A percentile compares a stretch with the other conserved stretches of the same genome.
Conservation (phyloP, 2,888 invertebrate genomes). For the Aspidiotus destructor region DNA sequence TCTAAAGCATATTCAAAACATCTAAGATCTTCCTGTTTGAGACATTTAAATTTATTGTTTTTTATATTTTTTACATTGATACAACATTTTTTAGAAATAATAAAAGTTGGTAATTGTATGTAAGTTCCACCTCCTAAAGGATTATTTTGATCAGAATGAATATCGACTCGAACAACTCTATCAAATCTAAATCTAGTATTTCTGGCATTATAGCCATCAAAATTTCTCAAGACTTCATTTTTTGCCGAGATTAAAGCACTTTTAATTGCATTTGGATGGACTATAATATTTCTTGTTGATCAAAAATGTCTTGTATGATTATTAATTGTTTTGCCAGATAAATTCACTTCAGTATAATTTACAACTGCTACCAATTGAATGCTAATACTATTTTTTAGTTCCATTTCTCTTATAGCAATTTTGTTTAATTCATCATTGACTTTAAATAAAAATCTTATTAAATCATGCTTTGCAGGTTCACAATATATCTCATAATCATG, state of each 20-base stretch:
- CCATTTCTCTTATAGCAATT: background rate
- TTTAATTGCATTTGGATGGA: background rate
- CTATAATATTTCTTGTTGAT: background rate
- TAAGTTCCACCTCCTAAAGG: background rate
- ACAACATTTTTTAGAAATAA: background rate
- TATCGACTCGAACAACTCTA: background rate
- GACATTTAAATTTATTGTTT: background rate
- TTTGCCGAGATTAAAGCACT: background rate
- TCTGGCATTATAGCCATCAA: constrained; percentile 1
- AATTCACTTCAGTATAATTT: background rate
- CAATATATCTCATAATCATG: too few relatives aligned
- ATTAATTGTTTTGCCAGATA: background rate
- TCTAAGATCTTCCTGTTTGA: constrained; percentile 1
- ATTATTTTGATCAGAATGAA: background rate
- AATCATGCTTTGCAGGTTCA: background rate
- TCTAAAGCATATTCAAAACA: constrained; percentile 5
- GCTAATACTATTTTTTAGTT: constrained; percentile 6
- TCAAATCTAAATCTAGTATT: constrained; percentile 8
- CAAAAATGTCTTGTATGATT: background rate
- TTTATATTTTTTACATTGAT: constrained; percentile 6
- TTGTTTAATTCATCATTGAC: background rate
- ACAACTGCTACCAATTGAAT: background rate
- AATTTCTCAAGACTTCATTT: constrained; percentile 6
- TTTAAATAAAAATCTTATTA: background rate
- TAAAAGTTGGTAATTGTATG: background rate